phyloP scores from a whole-genome alignment of 2,797 vertebrate genomes.

The Protosalanx chinensis region DNA sequence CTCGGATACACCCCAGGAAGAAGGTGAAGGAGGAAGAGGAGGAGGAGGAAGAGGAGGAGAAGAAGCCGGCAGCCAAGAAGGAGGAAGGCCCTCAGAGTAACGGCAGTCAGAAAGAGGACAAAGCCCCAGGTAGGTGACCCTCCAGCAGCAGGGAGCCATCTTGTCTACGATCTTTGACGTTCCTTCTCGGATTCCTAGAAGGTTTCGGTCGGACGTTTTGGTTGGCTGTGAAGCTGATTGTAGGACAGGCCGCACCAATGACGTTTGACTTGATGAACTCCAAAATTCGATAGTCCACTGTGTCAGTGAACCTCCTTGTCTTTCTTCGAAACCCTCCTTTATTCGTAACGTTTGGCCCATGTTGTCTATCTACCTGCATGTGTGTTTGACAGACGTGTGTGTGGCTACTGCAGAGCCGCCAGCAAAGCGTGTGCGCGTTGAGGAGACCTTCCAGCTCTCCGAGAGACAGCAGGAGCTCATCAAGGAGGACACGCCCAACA shows the following conservation, averaged over 20 bases:
- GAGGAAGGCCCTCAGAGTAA: conserved; percentile 65
- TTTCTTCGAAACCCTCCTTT: too few relatives aligned
- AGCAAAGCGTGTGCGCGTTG: conserved; percentile 82
- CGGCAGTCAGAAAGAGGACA: conserved; percentile 62
- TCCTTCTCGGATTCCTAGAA: too few relatives aligned
- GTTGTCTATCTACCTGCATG: background rate
- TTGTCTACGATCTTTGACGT: background rate
- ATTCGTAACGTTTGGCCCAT: too few relatives aligned
- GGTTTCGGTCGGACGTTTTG: background rate
- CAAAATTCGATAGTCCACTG: too few relatives aligned
- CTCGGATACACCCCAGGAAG: conserved; percentile 57
- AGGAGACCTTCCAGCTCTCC: conserved; percentile 88
- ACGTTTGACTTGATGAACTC: background rate
- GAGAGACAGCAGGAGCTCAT: conserved; percentile 88
- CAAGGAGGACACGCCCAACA: conserved; percentile 87
- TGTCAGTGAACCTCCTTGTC: too few relatives aligned
- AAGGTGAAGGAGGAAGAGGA: conserved; percentile 65
- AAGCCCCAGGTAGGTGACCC: conserved; percentile 56
- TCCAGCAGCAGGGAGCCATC: too few relatives aligned
- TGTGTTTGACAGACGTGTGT: conserved; percentile 26
- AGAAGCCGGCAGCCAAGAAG: conserved; percentile 39
- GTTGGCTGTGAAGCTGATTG: background rate
- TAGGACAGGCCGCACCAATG: background rate
- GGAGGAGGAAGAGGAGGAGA: conserved; percentile 50
- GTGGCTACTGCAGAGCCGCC: conserved; percentile 59